A percentile compares a stretch with the other conserved stretches of the same genome.
These are phyloP conservation scores for Todiramphus chloris DNA, from an alignment of 2,113 vertebrate genomes.

Conservation along the genomic window DNA sequence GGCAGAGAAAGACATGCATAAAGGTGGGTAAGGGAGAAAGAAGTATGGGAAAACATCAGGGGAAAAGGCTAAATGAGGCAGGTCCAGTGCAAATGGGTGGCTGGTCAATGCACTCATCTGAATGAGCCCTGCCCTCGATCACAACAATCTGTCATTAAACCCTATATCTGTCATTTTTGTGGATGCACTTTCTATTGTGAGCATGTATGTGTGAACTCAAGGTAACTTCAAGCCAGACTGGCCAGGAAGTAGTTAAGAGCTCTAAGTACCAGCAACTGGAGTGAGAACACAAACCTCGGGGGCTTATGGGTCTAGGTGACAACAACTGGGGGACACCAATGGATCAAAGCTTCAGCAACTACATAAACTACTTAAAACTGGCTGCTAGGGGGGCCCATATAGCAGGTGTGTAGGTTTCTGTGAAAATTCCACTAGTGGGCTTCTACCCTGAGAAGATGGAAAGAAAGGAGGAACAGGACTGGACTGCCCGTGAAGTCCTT, in stretches of 20 bases:
- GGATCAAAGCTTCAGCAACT: not conserved
- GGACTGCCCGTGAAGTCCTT: accelerated
- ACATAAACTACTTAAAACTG: accelerated
- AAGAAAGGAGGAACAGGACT: not conserved
- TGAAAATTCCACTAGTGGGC: not conserved
- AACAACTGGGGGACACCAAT: not conserved
- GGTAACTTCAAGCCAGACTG: not conserved
- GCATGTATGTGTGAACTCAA: not conserved
- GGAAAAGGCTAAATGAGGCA: not conserved
- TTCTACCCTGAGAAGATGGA: not conserved
- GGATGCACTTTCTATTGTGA: not conserved
- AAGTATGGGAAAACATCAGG: not conserved
- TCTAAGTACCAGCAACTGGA: not conserved
- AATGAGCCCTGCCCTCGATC: not conserved
- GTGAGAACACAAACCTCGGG: accelerated
- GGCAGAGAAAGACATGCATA: not conserved
- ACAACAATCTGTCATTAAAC: not conserved
- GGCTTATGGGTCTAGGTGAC: not conserved
- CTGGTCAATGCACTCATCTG: not conserved
- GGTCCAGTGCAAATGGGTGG: not conserved
- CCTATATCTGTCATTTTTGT: not conserved
- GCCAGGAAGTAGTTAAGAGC: not conserved
- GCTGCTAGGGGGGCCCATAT: accelerated
- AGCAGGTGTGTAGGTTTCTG: not conserved
- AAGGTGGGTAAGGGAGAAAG: not conserved